phyloP scores from a whole-genome alignment of 2,888 invertebrate genomes.

The Amaurobius ferox region DNA sequence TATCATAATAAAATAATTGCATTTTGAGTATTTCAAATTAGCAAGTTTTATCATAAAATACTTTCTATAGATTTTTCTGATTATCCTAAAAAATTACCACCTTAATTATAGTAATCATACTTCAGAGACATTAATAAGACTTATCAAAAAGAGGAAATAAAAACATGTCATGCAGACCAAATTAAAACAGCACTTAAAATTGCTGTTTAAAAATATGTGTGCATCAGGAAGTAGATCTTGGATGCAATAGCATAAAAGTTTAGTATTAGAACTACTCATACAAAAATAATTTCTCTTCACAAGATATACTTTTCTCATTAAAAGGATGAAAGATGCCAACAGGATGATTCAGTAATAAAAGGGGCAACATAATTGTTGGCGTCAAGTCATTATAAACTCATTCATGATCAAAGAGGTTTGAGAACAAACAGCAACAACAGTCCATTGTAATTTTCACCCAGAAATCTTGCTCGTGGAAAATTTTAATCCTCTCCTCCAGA shows the following conservation, averaged over 20 bases:
- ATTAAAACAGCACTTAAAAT: background rate
- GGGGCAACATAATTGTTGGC: slow-evolving; percentile 30
- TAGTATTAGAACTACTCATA: slow-evolving; percentile 33
- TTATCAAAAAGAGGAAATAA: too few relatives aligned
- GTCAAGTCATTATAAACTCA: slow-evolving; percentile 28
- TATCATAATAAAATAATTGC: too few relatives aligned
- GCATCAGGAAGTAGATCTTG: background rate
- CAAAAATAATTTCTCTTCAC: slow-evolving; percentile 59
- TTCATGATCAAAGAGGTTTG: slow-evolving; percentile 35
- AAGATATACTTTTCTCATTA: slow-evolving; percentile 42
- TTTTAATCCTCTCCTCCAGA: slow-evolving; percentile 63
- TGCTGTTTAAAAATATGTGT: background rate
- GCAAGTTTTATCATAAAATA: too few relatives aligned
- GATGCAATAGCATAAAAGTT: slow-evolving; percentile 19
- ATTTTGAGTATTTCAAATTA: too few relatives aligned
- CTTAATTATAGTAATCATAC: too few relatives aligned
- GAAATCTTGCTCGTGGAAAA: background rate
- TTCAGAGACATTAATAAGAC: too few relatives aligned
- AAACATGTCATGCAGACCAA: background rate
- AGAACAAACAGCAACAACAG: slow-evolving; percentile 50
- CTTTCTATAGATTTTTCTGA: too few relatives aligned
- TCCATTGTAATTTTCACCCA: slow-evolving; percentile 15
- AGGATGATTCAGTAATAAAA: slow-evolving; percentile 42
- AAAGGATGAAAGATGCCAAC: slow-evolving; percentile 43
- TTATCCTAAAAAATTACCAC: too few relatives aligned